phyloP scores from a whole-genome alignment of 2,888 invertebrate genomes.

The Acleris literana region DNA sequence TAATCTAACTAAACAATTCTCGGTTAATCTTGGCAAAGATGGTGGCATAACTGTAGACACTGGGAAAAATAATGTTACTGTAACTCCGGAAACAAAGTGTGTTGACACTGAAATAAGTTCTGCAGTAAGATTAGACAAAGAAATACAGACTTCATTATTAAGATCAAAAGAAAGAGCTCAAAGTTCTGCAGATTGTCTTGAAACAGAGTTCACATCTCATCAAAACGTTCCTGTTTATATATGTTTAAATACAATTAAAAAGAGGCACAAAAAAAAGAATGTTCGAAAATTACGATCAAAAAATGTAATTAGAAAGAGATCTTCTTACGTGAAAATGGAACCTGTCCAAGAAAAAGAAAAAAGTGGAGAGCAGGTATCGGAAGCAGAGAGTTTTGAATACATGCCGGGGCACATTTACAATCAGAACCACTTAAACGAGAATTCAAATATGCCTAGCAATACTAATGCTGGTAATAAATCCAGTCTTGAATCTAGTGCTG shows the following conservation, averaged over 20 bases:
- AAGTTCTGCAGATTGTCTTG: constrained; percentile 40
- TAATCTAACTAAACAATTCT: constrained; percentile 76
- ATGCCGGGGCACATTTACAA: constrained; percentile 84
- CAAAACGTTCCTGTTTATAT: constrained; percentile 66
- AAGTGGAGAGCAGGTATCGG: constrained; percentile 72
- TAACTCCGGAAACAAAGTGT: constrained; percentile 57
- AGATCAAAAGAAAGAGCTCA: constrained; percentile 47
- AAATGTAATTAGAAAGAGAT: constrained; percentile 49
- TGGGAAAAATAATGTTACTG: constrained; percentile 55
- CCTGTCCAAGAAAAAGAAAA: constrained; percentile 54
- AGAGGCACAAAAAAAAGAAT: constrained; percentile 59
- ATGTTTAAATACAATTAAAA: constrained; percentile 65
- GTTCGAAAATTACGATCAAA: constrained; percentile 52
- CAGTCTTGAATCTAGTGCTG: constrained; percentile 73
- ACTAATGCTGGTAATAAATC: constrained; percentile 68
- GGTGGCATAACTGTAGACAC: constrained; percentile 64
- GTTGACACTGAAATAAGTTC: constrained; percentile 47
- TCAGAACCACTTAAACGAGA: constrained; percentile 67
- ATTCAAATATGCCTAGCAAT: constrained; percentile 45
- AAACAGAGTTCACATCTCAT: constrained; percentile 37
- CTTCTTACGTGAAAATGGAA: constrained; percentile 45
- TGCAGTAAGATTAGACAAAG: constrained; percentile 59
- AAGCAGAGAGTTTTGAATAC: constrained; percentile 88
- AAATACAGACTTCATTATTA: constrained; percentile 68
- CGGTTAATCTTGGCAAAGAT: constrained; percentile 74